These are phyloP conservation scores for Dasyornis broadbenti DNA, from an alignment of 2,113 vertebrate species.

Conservation along the genomic window DNA sequence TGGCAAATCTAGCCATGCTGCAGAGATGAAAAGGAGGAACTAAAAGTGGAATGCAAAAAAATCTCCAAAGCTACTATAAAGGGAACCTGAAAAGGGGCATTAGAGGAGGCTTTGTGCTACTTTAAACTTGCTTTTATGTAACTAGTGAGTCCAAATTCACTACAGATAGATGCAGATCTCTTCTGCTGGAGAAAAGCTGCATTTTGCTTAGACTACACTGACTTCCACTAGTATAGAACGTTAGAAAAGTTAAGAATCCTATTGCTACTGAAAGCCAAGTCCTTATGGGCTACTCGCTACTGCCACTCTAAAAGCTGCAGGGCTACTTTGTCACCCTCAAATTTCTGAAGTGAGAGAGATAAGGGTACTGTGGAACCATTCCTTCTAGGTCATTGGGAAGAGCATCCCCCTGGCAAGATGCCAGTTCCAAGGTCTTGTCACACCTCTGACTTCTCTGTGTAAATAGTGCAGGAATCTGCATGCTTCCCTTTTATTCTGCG, in stretches of 20 bases:
- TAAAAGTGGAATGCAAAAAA: background rate
- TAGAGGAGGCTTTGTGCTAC: background rate
- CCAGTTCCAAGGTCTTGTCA: slow-evolving; percentile 42
- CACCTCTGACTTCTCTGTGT: slow-evolving; percentile 60
- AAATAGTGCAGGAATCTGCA: background rate
- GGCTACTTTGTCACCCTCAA: slow-evolving; percentile 32
- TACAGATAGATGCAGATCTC: background rate
- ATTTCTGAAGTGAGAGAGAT: slow-evolving; percentile 53
- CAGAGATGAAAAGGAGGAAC: background rate
- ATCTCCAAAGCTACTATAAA: background rate
- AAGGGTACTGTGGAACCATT: slow-evolving; percentile 8
- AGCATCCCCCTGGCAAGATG: background rate
- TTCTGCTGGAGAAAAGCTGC: background rate
- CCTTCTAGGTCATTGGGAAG: slow-evolving; percentile 10
- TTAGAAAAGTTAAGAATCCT: background rate
- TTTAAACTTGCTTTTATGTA: background rate
- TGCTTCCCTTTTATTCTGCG: slow-evolving; percentile 19
- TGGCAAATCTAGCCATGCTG: background rate
- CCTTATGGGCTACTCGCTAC: fast-evolving
- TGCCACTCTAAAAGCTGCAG: background rate
- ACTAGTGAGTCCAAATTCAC: background rate
- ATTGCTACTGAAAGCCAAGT: background rate
- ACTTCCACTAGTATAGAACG: background rate
- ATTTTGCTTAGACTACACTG: background rate
- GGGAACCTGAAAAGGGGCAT: background rate